Percentiles rank a stretch among this genome's conserved stretches.
Conservation (phyloP, 2,888 invertebrate genomes). For the Lepas anatifera region DNA sequence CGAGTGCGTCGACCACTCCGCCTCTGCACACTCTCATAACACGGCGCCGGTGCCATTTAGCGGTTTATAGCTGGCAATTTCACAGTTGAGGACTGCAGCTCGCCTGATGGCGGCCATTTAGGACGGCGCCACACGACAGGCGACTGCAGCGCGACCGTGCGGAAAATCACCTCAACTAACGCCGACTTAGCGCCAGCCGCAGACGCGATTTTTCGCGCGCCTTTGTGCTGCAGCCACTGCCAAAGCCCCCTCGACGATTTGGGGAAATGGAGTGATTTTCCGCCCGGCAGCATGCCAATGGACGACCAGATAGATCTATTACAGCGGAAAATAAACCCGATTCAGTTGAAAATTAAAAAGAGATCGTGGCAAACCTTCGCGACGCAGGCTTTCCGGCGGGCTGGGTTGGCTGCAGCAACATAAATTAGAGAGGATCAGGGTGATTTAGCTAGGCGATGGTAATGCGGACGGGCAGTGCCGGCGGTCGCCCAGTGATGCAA, state of each 20-base stretch:
- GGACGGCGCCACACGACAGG: background rate
- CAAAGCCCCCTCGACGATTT: background rate
- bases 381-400: background rate
- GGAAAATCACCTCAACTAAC: constrained; percentile 7
- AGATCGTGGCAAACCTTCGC: background rate
- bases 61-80: constrained; percentile 8
- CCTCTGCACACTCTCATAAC: too few relatives aligned
- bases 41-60: constrained; percentile 1
- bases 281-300: background rate
- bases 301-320: constrained; percentile 5
- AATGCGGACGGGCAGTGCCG: background rate
- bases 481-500: too few relatives aligned
- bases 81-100: constrained; percentile 1
- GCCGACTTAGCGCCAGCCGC: constrained; percentile 2
- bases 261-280: constrained; percentile 11
- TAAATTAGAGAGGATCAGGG: background rate
- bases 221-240: background rate
- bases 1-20: too few relatives aligned
- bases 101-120: background rate
- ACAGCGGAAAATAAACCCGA: constrained; percentile 3
- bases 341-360: constrained; percentile 12
- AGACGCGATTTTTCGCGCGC: constrained; percentile 10
- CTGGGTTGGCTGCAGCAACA: background rate
- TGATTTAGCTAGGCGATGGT: background rate
- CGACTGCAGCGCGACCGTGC: background rate